These are phyloP conservation scores for Heterodera carotae DNA, from an alignment of 1,140 invertebrate genomes.

Conservation along the genomic window DNA sequence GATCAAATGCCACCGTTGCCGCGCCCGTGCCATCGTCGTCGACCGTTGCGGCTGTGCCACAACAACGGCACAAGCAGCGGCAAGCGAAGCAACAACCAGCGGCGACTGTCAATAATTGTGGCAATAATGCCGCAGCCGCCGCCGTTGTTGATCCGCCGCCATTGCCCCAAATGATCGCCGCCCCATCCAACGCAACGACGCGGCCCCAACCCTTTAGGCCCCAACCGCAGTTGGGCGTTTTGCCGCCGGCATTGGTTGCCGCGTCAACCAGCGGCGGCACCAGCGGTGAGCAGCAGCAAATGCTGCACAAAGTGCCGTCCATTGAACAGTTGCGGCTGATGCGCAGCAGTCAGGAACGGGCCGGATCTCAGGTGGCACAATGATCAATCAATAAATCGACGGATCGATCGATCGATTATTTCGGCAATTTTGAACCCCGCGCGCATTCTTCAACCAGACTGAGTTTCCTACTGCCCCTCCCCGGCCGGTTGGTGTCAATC, in stretches of 20 bases:
- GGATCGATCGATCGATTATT: background rate
- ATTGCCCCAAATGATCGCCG: conserved; percentile 18
- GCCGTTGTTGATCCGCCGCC: background rate
- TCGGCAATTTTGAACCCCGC: no score
- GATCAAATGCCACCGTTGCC: background rate
- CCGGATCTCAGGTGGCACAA: conserved; percentile 46
- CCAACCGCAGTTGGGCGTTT: conserved; percentile 51
- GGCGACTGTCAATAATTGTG: no score
- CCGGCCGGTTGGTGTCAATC: no score
- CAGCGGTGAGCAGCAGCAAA: background rate
- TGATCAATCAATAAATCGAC: background rate
- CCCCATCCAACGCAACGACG: background rate
- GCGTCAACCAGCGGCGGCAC: conserved; percentile 13
- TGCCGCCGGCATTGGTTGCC: conserved; percentile 36
- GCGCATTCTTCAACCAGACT: no score
- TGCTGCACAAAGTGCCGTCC: conserved; percentile 45
- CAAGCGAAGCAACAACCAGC: background rate
- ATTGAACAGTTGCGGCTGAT: conserved; percentile 32
- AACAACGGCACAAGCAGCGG: background rate
- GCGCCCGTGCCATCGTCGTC: no score
- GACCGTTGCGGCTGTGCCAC: no score
- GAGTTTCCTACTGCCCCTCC: no score
- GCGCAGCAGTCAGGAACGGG: conserved; percentile 37
- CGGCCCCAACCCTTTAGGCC: conserved; percentile 58
- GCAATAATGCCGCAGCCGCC: no score